Base-by-base conservation (phyloP, 2,797 vertebrate species). In the Sebastiscus tertius region DNA sequence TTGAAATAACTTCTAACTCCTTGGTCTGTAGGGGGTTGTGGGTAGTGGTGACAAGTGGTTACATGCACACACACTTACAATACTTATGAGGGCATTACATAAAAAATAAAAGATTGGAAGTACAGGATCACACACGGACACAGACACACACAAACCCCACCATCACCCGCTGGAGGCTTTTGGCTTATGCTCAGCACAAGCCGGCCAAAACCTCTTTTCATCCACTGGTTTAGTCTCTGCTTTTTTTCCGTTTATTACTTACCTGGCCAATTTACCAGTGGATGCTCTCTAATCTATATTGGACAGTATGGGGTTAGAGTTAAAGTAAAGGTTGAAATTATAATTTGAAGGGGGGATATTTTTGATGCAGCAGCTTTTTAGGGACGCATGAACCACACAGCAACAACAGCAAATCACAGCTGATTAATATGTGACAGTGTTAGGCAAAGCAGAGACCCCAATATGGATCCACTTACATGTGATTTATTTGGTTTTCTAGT, bases 1-100 rank as follows among this genome's bases (percentile, higher is more conserved):
- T 89, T 82, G 83, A 91, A 93, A 91, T 89, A 91, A 86, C 82
- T 72, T 74, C 24, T 61, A 75, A 71, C 75, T 73, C 69, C 33
- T 82, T 72, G 72, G 76, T 87, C 46, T 84, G 54, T 56, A 61
- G 72, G 69, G 74, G 62, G 54, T 64, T 86, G 70, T 78, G 75
- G 77, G 77, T 34, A 64, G 74, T 24, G 61, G 61, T 84, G 89
- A 84, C 80, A 89, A 82, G 85, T 65, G 34, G 62, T 77, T 54
- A 77, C 58, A 84, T 58, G 84, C 29, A 18, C 12, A 34, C 34
- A 6, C 56, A 64, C 33, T 82, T 71, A 20, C 54, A 79, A 72
- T 39, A 66, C 62, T 77, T 79, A 26, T 49, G 49, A 12, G 65
- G 55, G 8, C 1, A 34, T 22, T 73, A 42, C 12, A 78, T 62